phyloP scores from a whole-genome alignment of 2,797 vertebrate genomes.

The Knipowitschia caucasica region DNA sequence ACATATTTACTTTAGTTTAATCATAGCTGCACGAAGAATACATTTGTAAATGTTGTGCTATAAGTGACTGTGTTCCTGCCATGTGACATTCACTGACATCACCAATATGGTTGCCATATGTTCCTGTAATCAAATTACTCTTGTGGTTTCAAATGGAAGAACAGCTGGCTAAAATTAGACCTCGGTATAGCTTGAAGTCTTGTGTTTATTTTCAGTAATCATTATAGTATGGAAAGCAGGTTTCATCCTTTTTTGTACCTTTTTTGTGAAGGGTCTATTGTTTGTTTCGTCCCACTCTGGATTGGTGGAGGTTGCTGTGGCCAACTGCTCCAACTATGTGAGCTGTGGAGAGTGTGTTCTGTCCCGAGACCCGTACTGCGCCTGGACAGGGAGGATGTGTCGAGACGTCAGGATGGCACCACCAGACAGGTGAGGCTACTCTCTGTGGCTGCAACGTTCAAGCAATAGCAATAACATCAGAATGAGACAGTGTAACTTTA shows the following conservation, averaged over 20 bases:
- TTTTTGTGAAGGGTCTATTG: conserved; percentile 75
- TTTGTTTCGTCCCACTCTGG: conserved; percentile 81
- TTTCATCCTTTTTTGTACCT: neutral
- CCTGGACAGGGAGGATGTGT: conserved; percentile 80
- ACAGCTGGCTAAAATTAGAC: conserved; percentile 41
- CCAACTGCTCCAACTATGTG: conserved; percentile 86
- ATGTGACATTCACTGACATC: conserved; percentile 2
- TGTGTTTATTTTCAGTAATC: conserved; percentile 45
- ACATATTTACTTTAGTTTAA: conserved; percentile 2
- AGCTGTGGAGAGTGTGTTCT: conserved; percentile 89
- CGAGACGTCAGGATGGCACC: conserved; percentile 73
- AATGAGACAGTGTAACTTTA: too few species aligned
- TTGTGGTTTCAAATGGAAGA: conserved; percentile 21
- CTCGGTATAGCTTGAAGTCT: conserved; percentile 33
- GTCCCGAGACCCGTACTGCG: conserved; percentile 88
- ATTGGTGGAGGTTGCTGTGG: conserved; percentile 83
- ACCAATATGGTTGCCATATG: conserved; percentile 14
- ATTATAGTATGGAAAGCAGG: conserved; percentile 21
- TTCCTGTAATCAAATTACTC: conserved; percentile 15
- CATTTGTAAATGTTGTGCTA: neutral
- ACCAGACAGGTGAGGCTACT: conserved; percentile 71
- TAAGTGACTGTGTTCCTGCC: neutral
- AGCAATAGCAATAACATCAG: neutral
- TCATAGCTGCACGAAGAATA: conserved; percentile 11
- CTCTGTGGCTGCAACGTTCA: too few species aligned